A percentile compares a stretch with the other conserved stretches of the same genome.
Evolutionary conservation across 2,113 vertebrate species (phyloP).

Genomic region (Pseudorectes ferrugineus): DNA sequence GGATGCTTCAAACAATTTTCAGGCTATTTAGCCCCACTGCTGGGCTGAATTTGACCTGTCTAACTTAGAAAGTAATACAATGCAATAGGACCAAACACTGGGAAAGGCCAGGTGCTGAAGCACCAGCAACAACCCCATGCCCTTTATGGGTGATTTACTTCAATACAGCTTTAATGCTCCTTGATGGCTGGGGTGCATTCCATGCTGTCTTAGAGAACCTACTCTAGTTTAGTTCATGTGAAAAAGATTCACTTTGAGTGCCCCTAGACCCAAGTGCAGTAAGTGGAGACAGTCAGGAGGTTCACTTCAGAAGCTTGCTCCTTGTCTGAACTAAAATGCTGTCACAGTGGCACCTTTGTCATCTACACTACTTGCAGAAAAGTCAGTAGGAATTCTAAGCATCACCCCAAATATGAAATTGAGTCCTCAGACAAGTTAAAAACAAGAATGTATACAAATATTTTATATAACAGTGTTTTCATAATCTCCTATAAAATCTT

Average conservation of each 20-base stretch:
- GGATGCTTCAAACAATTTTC: neutral
- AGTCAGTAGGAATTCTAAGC: neutral
- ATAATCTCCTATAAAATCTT: neutral
- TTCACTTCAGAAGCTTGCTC: neutral
- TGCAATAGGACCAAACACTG: neutral
- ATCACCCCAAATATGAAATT: neutral
- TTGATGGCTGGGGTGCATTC: neutral
- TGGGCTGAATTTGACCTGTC: neutral
- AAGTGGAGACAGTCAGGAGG: neutral
- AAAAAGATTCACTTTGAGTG: neutral
- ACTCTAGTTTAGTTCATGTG: neutral
- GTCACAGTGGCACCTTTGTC: neutral
- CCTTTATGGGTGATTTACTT: neutral
- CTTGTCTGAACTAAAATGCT: neutral
- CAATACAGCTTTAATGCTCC: neutral
- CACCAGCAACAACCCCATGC: neutral
- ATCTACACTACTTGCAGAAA: neutral
- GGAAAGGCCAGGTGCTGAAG: neutral
- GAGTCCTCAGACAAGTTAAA: neutral
- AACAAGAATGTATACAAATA: neutral
- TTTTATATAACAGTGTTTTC: neutral
- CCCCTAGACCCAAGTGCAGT: neutral
- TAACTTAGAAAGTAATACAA: neutral
- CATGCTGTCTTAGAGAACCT: neutral
- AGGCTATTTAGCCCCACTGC: neutral